phyloP scores from a whole-genome alignment of 2,113 vertebrate genomes.

The Collichthys lucidus region DNA sequence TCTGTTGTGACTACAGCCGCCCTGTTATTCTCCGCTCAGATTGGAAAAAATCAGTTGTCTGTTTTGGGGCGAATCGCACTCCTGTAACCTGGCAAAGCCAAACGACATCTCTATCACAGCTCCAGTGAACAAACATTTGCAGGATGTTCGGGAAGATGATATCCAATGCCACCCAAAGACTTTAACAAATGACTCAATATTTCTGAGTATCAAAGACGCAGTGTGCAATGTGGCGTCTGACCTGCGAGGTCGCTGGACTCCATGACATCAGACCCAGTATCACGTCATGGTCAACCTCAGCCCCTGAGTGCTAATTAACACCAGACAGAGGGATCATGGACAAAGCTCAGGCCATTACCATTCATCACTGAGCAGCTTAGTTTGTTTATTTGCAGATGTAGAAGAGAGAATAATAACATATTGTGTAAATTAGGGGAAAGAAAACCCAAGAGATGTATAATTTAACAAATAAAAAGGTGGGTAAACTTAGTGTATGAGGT shows the following conservation, averaged over 20 bases:
- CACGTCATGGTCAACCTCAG: slow-evolving; percentile 80
- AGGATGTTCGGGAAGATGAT: slow-evolving; percentile 54
- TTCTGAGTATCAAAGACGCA: slow-evolving; percentile 72
- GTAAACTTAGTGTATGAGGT: slow-evolving; percentile 31
- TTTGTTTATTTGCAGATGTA: slow-evolving; percentile 79
- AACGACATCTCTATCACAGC: slow-evolving; percentile 16
- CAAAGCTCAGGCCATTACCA: slow-evolving; percentile 75
- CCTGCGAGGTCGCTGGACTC: slow-evolving; percentile 76
- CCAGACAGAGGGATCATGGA: slow-evolving; percentile 77
- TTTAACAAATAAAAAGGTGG: slow-evolving; percentile 64
- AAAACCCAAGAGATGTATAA: slow-evolving; percentile 53
- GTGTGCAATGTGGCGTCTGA: slow-evolving; percentile 77
- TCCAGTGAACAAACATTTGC: slow-evolving; percentile 46
- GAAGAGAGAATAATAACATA: slow-evolving; percentile 68
- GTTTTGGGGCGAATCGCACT: slow-evolving; percentile 44
- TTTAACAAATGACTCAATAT: slow-evolving; percentile 75
- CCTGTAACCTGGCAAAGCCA: slow-evolving; percentile 48
- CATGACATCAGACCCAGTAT: slow-evolving; percentile 81
- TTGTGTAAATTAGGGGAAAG: slow-evolving; percentile 67
- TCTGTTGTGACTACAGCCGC: slow-evolving; percentile 57
- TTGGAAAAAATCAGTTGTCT: slow-evolving; percentile 49
- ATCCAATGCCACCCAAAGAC: slow-evolving; percentile 71
- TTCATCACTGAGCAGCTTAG: slow-evolving; percentile 74
- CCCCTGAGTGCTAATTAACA: slow-evolving; percentile 81
- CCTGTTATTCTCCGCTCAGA: slow-evolving; percentile 60